These are phyloP conservation scores for Noturus placidus DNA, from an alignment of 2,113 vertebrate species.

Conservation along the genomic window DNA sequence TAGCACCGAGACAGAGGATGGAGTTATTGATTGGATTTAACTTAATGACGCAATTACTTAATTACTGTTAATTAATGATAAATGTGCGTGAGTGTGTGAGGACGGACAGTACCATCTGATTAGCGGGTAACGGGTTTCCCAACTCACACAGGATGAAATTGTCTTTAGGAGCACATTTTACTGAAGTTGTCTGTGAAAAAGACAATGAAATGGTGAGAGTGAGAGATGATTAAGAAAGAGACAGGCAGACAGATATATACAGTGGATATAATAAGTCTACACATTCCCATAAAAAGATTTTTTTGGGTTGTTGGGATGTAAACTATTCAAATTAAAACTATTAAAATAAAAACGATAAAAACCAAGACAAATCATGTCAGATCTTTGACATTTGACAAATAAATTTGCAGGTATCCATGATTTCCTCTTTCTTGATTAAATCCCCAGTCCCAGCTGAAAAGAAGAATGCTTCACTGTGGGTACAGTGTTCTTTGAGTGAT, in stretches of 20 bases:
- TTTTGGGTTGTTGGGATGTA: not conserved
- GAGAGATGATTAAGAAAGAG: not conserved
- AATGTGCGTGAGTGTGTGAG: not conserved
- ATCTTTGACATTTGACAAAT: not conserved
- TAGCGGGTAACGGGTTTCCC: slow-evolving; percentile 85
- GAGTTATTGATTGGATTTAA: not conserved
- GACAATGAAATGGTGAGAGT: not conserved
- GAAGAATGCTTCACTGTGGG: not conserved
- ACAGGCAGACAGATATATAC: not conserved
- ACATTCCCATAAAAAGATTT: not conserved
- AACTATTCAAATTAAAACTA: not conserved
- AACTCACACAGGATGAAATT: slow-evolving; percentile 77
- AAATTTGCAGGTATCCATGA: not conserved
- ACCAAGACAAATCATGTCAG: not conserved
- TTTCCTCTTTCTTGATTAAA: not conserved
- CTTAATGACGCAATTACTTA: not conserved
- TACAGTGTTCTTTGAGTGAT: not conserved
- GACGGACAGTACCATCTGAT: slow-evolving; percentile 72
- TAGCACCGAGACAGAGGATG: not conserved
- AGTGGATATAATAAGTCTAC: not conserved
- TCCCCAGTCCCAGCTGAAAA: not conserved
- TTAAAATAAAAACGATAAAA: not conserved
- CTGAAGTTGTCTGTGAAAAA: slow-evolving; percentile 38
- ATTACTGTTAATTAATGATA: not conserved
- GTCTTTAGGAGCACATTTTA: slow-evolving; percentile 49